A percentile compares a stretch with the other conserved stretches of the same genome.
Evolutionary conservation across 2,797 vertebrate genomes (phyloP).

Genomic region (Cossypha heuglini): DNA sequence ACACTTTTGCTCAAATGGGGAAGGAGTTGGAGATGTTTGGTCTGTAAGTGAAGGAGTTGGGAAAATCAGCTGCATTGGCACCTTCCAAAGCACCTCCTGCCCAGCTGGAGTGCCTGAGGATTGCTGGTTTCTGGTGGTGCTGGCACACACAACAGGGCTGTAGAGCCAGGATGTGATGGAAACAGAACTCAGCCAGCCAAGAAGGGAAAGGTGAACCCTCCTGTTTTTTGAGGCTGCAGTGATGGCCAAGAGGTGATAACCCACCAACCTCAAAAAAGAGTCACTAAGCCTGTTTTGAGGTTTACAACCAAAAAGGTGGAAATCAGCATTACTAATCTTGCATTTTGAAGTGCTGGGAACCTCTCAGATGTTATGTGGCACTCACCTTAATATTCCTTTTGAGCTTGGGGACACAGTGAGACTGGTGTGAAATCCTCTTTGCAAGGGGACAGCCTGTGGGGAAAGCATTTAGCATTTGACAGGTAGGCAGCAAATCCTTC

Average conservation of each 20-base stretch:
- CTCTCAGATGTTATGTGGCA: neutral
- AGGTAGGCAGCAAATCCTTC: rapidly evolving
- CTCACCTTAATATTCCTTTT: neutral
- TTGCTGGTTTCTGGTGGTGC: neutral
- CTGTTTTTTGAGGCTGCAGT: neutral
- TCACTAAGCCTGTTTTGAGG: neutral
- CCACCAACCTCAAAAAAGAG: neutral
- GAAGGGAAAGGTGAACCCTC: neutral
- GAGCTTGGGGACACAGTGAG: neutral
- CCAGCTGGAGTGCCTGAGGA: neutral
- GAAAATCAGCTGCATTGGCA: neutral
- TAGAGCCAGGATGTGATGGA: neutral
- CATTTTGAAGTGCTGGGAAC: neutral
- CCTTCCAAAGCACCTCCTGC: neutral
- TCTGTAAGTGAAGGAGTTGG: rapidly evolving
- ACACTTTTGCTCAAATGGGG: rapidly evolving
- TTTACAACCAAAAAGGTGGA: neutral
- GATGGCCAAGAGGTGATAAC: neutral
- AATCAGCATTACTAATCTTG: neutral
- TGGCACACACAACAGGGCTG: neutral
- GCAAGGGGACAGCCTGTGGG: neutral
- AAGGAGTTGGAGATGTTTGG: neutral
- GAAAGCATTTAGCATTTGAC: neutral
- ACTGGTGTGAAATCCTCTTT: neutral
- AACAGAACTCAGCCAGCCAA: neutral